Evolutionary conservation across 2,888 invertebrate genomes (phyloP).

Genomic region (Troglohyphantes excavatus): DNA sequence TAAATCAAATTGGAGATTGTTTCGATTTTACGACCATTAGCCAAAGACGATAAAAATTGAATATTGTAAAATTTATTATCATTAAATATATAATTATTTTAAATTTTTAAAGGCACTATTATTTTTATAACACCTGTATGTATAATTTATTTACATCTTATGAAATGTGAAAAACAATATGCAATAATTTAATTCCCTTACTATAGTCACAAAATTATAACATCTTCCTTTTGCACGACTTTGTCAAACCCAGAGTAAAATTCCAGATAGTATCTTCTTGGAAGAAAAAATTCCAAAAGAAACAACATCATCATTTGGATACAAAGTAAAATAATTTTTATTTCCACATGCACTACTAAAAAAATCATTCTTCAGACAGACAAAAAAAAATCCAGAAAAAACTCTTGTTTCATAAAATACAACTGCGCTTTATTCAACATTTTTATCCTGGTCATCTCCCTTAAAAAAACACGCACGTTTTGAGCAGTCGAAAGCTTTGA

Average conservation of each 20-base stretch:
- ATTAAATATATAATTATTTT: too few species aligned
- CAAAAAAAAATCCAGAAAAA: not conserved
- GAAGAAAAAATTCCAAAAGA: not conserved
- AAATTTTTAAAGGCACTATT: too few species aligned
- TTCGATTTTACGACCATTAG: too few species aligned
- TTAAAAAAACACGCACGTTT: conserved; percentile 2
- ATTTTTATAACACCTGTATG: too few species aligned
- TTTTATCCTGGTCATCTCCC: not conserved
- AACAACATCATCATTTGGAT: not conserved
- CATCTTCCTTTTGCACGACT: too few species aligned
- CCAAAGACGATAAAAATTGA: too few species aligned
- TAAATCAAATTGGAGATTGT: too few species aligned
- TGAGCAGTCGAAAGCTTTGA: conserved; percentile 38
- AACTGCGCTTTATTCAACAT: conserved; percentile 18
- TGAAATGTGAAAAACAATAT: too few species aligned
- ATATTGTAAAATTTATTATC: too few species aligned
- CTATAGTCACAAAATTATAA: too few species aligned
- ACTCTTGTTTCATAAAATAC: conserved; percentile 46
- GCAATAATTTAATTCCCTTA: too few species aligned
- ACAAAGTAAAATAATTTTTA: not conserved
- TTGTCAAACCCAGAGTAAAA: not conserved
- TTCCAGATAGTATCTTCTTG: not conserved
- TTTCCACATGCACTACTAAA: not conserved
- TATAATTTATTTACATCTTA: too few species aligned
- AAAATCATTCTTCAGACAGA: conserved; percentile 7